Conservation (phyloP, 1,140 invertebrate genomes). For the Drosophila kurseongensis region DNA sequence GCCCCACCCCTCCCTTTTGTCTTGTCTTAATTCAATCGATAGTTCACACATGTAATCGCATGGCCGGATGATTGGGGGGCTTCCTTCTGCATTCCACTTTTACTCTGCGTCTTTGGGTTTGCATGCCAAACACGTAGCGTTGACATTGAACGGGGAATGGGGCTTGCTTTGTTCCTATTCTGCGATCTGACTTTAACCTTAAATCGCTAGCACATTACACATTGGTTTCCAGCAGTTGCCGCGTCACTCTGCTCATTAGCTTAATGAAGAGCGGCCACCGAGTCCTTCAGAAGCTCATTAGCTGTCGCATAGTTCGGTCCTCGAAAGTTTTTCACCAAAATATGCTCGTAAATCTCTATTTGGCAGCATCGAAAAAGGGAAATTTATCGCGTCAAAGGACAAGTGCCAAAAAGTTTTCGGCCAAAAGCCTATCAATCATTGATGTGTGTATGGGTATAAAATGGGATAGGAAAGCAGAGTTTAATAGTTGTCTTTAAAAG, state of each 20-base stretch:
- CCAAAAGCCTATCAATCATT: conserved; percentile 75
- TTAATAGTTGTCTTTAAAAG: background rate
- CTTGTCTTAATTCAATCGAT: conserved; percentile 82
- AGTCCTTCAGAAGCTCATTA: conserved; percentile 71
- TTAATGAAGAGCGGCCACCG: conserved; percentile 52
- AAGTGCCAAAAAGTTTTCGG: conserved; percentile 72
- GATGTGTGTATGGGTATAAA: conserved; percentile 25
- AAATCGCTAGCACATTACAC: conserved; percentile 55
- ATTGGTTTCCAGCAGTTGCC: conserved; percentile 39
- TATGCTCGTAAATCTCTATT: conserved; percentile 79
- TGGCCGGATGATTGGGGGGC: conserved; percentile 69
- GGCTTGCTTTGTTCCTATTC: conserved; percentile 35
- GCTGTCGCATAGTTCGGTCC: conserved; percentile 57
- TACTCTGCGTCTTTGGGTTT: conserved; percentile 46
- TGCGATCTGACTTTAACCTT: conserved; percentile 67
- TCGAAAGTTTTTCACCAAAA: conserved; percentile 73
- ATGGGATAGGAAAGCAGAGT: background rate
- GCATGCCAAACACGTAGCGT: conserved; percentile 72
- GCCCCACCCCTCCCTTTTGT: conserved; percentile 11
- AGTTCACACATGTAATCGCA: conserved; percentile 82
- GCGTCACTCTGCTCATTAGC: conserved; percentile 71
- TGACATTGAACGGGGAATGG: conserved; percentile 57
- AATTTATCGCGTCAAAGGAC: conserved; percentile 75
- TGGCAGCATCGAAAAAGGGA: conserved; percentile 64
- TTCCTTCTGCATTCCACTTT: conserved; percentile 68